Evolutionary conservation across 2,113 vertebrate species (phyloP).

Genomic region (Geococcyx californianus): DNA sequence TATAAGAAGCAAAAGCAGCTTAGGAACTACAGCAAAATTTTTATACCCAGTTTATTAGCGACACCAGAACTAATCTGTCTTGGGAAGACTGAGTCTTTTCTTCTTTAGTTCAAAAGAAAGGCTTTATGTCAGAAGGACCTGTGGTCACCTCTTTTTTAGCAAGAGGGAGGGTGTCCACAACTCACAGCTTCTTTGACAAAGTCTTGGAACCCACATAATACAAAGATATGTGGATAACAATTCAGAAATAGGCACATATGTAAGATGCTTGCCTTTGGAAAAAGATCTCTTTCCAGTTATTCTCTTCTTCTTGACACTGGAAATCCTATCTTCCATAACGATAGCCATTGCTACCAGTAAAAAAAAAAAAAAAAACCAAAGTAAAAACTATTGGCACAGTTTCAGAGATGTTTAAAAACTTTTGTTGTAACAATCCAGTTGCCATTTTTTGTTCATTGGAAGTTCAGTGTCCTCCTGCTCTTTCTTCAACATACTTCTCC

Average conservation of each 20-base stretch:
- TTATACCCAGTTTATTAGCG: background rate
- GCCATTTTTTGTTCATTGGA: conserved; percentile 2
- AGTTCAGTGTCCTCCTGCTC: conserved; percentile 9
- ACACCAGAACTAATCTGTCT: background rate
- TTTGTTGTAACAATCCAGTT: conserved; percentile 6
- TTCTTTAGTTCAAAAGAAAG: background rate
- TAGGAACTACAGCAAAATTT: background rate
- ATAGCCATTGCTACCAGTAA: background rate
- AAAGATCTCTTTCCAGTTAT: background rate
- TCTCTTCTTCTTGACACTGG: conserved; percentile 42
- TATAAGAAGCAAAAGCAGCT: background rate
- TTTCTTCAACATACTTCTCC: background rate
- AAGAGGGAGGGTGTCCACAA: background rate
- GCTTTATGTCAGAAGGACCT: background rate
- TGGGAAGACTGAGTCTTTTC: background rate
- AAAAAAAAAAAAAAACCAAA: background rate
- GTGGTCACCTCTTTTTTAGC: background rate
- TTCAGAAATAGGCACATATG: conserved; percentile 21
- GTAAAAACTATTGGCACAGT: conserved; percentile 25
- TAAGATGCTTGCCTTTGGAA: conserved; percentile 22
- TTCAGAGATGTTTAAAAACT: conserved; percentile 10
- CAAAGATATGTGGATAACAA: background rate
- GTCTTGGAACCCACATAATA: background rate
- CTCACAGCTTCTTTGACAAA: background rate
- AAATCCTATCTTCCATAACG: conserved; percentile 14